A percentile compares a stretch with the other conserved stretches of the same genome.
These are phyloP conservation scores for Taxidea taxus DNA, from an alignment of 2,113 vertebrate genomes.

Conservation along the genomic window DNA sequence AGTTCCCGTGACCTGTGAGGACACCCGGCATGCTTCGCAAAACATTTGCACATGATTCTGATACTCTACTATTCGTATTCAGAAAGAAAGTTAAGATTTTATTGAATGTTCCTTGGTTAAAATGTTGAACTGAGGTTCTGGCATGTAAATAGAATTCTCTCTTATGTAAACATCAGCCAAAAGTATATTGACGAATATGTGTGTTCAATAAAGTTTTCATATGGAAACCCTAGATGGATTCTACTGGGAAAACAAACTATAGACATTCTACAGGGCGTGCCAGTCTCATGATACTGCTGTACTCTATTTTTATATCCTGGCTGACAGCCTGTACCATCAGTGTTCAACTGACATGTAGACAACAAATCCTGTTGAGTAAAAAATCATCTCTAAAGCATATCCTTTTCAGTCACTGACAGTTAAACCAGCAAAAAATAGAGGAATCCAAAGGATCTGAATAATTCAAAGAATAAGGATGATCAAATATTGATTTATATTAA, in stretches of 20 bases:
- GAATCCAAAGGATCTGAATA: slow-evolving; percentile 10
- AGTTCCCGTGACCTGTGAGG: not conserved
- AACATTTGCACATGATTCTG: not conserved
- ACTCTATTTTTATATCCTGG: slow-evolving; percentile 57
- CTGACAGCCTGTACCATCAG: slow-evolving; percentile 23
- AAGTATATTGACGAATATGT: slow-evolving; percentile 55
- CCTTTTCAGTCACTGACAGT: slow-evolving; percentile 14
- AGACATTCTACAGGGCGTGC: slow-evolving; percentile 2
- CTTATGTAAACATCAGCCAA: slow-evolving; percentile 47
- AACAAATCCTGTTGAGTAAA: slow-evolving; percentile 29
- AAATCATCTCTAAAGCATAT: slow-evolving; percentile 29
- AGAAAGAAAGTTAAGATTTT: slow-evolving; percentile 24
- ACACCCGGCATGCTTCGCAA: not conserved
- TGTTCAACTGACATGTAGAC: slow-evolving; percentile 4
- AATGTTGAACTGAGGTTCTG: slow-evolving; percentile 45
- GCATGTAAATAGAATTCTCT: slow-evolving; percentile 39
- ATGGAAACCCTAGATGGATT: slow-evolving; percentile 51
- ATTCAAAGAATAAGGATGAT: slow-evolving; percentile 44
- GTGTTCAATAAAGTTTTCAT: slow-evolving; percentile 28
- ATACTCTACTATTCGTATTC: not conserved
- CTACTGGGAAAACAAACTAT: not conserved
- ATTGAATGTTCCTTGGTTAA: slow-evolving; percentile 43
- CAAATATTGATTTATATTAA: slow-evolving; percentile 16
- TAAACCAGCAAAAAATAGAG: slow-evolving; percentile 15
- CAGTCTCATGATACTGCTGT: slow-evolving; percentile 4